A percentile compares a stretch with the other conserved stretches of the same genome.
Conservation (phyloP, 1,140 invertebrate species). For the Pseudomyrmex sp. region DNA sequence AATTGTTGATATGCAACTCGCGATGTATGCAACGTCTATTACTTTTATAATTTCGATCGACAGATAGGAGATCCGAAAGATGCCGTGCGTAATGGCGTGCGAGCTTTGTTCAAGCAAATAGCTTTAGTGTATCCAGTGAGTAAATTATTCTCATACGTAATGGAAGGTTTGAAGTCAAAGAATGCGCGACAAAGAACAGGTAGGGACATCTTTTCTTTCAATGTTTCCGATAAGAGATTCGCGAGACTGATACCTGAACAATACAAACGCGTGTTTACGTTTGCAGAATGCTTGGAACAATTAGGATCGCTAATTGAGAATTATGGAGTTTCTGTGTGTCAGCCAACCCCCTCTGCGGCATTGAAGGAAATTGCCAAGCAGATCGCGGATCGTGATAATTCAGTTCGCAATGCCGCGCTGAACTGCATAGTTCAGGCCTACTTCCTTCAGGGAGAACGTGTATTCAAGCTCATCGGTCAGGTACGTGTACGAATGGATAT, state of each 20-base stretch:
- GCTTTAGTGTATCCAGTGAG: slow-evolving; percentile 94
- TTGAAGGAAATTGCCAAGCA: slow-evolving; percentile 97
- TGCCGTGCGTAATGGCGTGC: slow-evolving; percentile 94
- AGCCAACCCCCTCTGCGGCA: slow-evolving; percentile 90
- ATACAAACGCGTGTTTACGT: slow-evolving; percentile 17
- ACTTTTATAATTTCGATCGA: slow-evolving; percentile 60
- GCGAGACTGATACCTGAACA: background rate
- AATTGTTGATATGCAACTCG: background rate
- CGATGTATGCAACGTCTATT: slow-evolving; percentile 10
- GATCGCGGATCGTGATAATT: slow-evolving; percentile 97
- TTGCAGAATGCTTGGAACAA: slow-evolving; percentile 96
- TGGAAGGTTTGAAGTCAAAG: slow-evolving; percentile 98
- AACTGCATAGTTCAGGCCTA: slow-evolving; percentile 97
- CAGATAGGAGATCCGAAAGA: slow-evolving; percentile 98
- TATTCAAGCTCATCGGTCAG: slow-evolving; percentile 96
- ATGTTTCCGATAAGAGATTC: background rate
- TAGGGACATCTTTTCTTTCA: slow-evolving; percentile 74
- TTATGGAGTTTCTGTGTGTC: slow-evolving; percentile 94
- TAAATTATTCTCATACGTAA: slow-evolving; percentile 95
- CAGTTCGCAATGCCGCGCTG: slow-evolving; percentile 97
- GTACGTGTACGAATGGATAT: slow-evolving; percentile 81
- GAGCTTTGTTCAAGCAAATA: slow-evolving; percentile 94
- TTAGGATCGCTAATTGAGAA: slow-evolving; percentile 94
- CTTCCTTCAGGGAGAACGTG: slow-evolving; percentile 94
- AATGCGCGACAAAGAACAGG: slow-evolving; percentile 97